These are phyloP conservation scores for Hydractinia echinata DNA, from an alignment of 30 jellyfish, hydroid and myxozoan species.

Conservation along the genomic window DNA sequence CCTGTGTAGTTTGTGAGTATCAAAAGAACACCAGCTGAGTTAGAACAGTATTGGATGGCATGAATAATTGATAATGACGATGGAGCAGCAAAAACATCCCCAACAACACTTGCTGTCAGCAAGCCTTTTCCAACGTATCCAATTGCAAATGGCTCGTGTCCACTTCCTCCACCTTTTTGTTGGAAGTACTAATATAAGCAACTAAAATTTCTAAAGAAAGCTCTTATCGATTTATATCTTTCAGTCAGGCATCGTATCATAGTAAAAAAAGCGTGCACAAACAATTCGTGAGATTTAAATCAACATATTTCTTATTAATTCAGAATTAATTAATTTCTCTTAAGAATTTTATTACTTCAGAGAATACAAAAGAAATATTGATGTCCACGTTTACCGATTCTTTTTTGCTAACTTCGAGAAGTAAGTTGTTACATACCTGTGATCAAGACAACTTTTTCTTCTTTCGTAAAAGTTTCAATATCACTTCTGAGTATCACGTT, in stretches of 20 bases:
- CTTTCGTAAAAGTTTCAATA: conserved; percentile 37
- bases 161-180: conserved; percentile 84
- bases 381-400: not conserved
- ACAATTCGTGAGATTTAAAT: too few species aligned
- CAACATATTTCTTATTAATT: too few species aligned
- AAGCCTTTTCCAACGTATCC: conserved; percentile 83
- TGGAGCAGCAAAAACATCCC: conserved; percentile 84
- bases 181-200: not conserved
- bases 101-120: conserved; percentile 83
- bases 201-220: not conserved
- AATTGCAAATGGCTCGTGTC: conserved; percentile 83
- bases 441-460: conserved; percentile 67
- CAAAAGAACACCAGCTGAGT: conserved; percentile 67
- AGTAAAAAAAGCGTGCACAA: too few species aligned
- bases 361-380: too few species aligned
- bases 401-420: too few species aligned
- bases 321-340: too few species aligned
- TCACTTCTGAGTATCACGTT: conserved; percentile 69
- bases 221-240: not conserved
- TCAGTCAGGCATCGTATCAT: too few species aligned
- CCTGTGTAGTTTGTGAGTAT: conserved; percentile 83
- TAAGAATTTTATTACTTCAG: too few species aligned
- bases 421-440: conserved; percentile 47
- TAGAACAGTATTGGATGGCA: conserved; percentile 56
- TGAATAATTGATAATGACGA: conserved; percentile 63